phyloP scores from a whole-genome alignment of 2,113 vertebrate genomes.

The Macquaria ambigua region DNA sequence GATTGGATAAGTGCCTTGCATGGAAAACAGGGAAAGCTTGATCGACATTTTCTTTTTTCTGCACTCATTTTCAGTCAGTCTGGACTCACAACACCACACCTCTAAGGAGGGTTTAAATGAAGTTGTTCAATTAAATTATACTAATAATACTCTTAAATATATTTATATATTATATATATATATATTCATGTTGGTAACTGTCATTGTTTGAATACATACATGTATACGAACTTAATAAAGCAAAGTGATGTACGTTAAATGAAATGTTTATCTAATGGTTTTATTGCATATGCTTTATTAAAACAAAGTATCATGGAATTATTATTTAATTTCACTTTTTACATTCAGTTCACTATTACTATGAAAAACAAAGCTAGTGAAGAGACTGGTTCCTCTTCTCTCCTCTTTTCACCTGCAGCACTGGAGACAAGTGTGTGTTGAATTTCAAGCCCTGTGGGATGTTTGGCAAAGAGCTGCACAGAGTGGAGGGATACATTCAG shows the following conservation, averaged over 20 bases:
- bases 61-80: not conserved
- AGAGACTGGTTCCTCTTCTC: constrained; percentile 14
- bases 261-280: no score
- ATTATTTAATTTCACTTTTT: no score
- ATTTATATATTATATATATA: no score
- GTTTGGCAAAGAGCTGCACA: constrained; percentile 77
- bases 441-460: constrained; percentile 77
- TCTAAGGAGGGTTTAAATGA: not conserved
- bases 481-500: constrained; percentile 78
- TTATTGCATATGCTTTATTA: no score
- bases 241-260: not conserved
- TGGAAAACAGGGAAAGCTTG: not conserved
- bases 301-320: no score
- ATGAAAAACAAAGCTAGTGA: not conserved
- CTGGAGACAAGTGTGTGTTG: constrained; percentile 81
- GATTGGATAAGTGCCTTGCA: not conserved
- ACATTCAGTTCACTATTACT: not conserved
- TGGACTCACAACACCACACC: not conserved
- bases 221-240: no score
- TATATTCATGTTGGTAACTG: no score
- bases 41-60: not conserved
- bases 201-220: no score
- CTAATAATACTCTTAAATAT: not conserved
- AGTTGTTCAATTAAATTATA: not conserved
- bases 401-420: constrained; percentile 83